Conservation (phyloP, 2,888 invertebrate genomes). For the Scrobipalpa costella region DNA sequence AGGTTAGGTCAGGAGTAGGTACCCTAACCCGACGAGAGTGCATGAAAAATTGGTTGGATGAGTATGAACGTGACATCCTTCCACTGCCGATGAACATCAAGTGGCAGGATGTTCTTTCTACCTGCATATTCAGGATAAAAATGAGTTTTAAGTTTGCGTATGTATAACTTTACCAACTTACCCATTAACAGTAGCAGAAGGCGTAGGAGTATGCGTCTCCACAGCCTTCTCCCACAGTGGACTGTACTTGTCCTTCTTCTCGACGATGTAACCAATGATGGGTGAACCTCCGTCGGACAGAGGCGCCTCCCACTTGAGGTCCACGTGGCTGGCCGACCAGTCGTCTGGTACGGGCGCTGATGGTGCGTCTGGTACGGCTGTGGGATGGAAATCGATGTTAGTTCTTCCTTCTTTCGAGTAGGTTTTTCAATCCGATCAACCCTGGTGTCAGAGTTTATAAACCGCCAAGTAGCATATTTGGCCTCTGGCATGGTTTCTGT, state of each 20-base stretch:
- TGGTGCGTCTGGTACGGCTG: conserved; percentile 93
- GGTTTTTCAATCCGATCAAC: too few relatives aligned
- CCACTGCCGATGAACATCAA: too few relatives aligned
- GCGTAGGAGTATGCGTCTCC: conserved; percentile 88
- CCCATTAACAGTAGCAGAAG: conserved; percentile 92
- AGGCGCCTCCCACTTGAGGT: conserved; percentile 95
- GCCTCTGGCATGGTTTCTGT: too few relatives aligned
- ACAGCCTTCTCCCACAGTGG: conserved; percentile 96
- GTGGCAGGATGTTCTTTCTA: too few relatives aligned
- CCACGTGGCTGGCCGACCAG: conserved; percentile 96
- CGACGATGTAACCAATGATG: conserved; percentile 95
- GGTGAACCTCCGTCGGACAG: conserved; percentile 96
- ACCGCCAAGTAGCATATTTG: too few relatives aligned
- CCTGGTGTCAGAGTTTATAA: too few relatives aligned
- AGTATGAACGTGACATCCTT: too few relatives aligned
- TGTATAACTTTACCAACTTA: conserved; percentile 40
- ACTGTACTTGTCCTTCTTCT: conserved; percentile 95
- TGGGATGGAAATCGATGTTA: conserved; percentile 4
- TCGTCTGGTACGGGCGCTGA: conserved; percentile 95
- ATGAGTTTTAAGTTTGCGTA: background rate
- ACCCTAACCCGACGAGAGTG: too few relatives aligned
- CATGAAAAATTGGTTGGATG: too few relatives aligned
- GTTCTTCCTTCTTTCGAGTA: background rate
- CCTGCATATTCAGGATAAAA: too few relatives aligned
- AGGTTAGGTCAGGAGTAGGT: too few relatives aligned